Evolutionary conservation across 2,113 vertebrate species (phyloP).

Genomic region (Pongo pygmaeus): DNA sequence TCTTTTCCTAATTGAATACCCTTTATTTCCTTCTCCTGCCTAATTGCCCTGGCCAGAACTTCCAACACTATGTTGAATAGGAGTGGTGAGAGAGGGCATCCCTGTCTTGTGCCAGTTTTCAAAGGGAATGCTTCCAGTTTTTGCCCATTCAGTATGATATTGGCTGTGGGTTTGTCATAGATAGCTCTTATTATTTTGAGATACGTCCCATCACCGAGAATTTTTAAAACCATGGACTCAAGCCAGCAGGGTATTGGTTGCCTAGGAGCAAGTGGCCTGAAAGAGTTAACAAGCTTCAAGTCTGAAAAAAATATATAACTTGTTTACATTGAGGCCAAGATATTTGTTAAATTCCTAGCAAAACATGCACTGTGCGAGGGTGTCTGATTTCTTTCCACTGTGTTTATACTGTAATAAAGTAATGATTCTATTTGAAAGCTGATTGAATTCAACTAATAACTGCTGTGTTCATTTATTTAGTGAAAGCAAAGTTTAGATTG

Average conservation of each 20-base stretch:
- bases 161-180: no score
- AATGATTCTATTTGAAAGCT: constrained; percentile 65
- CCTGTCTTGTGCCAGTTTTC: no score
- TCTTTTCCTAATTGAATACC: no score
- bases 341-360: not conserved
- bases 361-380: not conserved
- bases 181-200: no score
- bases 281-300: constrained; percentile 44
- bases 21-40: no score
- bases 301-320: not conserved
- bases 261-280: not conserved
- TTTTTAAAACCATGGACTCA: not conserved
- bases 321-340: constrained; percentile 25
- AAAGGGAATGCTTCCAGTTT: no score
- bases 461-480: constrained; percentile 46
- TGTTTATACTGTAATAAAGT: constrained; percentile 63
- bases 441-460: constrained; percentile 59
- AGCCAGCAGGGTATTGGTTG: not conserved
- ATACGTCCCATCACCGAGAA: not conserved
- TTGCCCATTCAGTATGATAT: no score
- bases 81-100: no score
- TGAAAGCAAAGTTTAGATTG: constrained; percentile 66
- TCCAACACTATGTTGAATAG: no score
- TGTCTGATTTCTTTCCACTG: not conserved
- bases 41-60: no score